These are phyloP conservation scores for Sinocyclocheilus anshuiensis DNA, from an alignment of 2,113 vertebrate genomes.

Conservation along the genomic window DNA sequence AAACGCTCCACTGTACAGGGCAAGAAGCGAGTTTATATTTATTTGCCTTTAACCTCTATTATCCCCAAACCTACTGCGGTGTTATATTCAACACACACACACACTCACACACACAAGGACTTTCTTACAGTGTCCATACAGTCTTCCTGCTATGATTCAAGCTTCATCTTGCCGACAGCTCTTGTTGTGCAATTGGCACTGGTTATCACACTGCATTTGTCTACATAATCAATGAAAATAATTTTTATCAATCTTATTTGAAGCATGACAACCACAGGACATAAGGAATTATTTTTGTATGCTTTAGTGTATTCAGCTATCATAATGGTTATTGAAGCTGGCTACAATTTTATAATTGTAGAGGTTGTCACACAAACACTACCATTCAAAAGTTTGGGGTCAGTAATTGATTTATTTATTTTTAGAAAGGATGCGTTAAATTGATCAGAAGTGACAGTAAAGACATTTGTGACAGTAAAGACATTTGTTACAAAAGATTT, in stretches of 20 bases:
- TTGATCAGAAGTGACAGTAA: background rate
- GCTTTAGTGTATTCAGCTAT: background rate
- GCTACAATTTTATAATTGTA: no score
- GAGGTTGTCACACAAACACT: background rate
- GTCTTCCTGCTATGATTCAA: constrained; percentile 8
- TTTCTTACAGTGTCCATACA: background rate
- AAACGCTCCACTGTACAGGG: constrained; percentile 29
- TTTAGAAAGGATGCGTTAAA: background rate
- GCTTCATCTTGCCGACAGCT: background rate
- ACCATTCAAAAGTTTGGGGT: background rate
- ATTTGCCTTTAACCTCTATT: constrained; percentile 29
- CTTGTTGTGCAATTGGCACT: background rate
- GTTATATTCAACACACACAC: constrained; percentile 36
- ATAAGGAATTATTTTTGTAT: background rate
- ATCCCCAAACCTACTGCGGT: constrained; percentile 24
- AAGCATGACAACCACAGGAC: background rate
- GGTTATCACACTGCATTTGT: background rate
- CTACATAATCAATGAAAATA: background rate
- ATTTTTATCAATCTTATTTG: background rate
- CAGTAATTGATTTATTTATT: background rate
- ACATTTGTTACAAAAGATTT: background rate
- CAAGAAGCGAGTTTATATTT: constrained; percentile 16
- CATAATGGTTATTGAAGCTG: background rate
- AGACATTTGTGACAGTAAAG: background rate
- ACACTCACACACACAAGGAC: constrained; percentile 20